A percentile compares a stretch with the other conserved stretches of the same genome.
Evolutionary conservation across 1,140 invertebrate genomes (phyloP).

Genomic region (Drosophila tani): DNA sequence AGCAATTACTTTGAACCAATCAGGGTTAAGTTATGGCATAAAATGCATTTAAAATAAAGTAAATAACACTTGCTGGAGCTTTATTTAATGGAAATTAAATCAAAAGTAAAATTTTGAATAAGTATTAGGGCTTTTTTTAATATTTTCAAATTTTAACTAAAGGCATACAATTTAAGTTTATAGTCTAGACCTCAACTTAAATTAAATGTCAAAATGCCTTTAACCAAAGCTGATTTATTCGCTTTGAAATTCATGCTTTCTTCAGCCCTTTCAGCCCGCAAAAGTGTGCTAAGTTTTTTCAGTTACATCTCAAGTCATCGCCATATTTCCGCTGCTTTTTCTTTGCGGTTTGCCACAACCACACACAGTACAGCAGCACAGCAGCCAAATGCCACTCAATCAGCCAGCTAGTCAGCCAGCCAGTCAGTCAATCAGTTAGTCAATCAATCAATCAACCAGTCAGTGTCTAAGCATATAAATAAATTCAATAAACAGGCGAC

Average conservation of each 20-base stretch:
- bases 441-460: conserved; percentile 68
- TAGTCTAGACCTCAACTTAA: neutral
- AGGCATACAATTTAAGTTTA: neutral
- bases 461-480: conserved; percentile 74
- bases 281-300: conserved; percentile 39
- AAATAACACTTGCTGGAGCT: neutral
- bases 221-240: neutral
- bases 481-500: conserved; percentile 76
- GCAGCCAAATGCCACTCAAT: conserved; percentile 45
- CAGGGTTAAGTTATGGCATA: neutral
- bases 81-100: neutral
- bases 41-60: neutral
- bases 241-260: neutral
- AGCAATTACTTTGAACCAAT: neutral
- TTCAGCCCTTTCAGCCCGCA: conserved; percentile 7
- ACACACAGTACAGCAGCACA: too few relatives aligned
- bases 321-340: conserved; percentile 13
- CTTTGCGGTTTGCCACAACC: conserved; percentile 1
- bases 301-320: neutral
- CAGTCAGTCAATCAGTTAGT: conserved; percentile 25
- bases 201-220: neutral
- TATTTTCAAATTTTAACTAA: neutral
- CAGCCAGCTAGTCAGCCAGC: conserved; percentile 26
- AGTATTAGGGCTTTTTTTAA: too few relatives aligned
- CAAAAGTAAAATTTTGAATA: too few relatives aligned